A percentile compares a stretch with the other conserved stretches of the same genome.
Evolutionary conservation across 2,113 vertebrate species (phyloP).

Genomic region (Semicossyphus pulcher): DNA sequence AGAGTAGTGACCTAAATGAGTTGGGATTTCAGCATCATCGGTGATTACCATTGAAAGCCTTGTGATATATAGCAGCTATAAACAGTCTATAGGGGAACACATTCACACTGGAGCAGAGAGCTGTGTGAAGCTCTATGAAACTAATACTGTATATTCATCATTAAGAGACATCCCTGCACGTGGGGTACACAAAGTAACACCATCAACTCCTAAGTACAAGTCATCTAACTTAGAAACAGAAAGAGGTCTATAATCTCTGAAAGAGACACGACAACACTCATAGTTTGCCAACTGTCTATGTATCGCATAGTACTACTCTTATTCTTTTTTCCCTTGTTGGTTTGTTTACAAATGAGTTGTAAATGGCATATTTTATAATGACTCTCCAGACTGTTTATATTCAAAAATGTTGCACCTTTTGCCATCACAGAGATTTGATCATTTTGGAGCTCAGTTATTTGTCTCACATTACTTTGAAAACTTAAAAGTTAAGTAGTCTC

Average conservation of each 20-base stretch:
- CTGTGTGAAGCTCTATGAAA: conserved; percentile 15
- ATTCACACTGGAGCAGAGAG: conserved; percentile 20
- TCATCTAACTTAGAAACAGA: not conserved
- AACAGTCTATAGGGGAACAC: conserved; percentile 40
- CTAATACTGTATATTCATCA: conserved; percentile 32
- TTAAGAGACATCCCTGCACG: conserved; percentile 7
- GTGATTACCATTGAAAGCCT: conserved; percentile 68
- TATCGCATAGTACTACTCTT: no score
- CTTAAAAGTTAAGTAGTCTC: no score
- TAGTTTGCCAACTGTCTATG: no score
- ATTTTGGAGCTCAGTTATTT: no score
- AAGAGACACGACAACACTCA: no score
- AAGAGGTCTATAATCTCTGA: not conserved
- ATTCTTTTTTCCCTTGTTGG: no score
- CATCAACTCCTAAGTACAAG: not conserved
- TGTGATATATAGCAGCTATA: conserved; percentile 64
- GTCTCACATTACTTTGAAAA: no score
- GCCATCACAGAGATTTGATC: no score
- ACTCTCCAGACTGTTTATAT: no score
- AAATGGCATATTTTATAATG: no score
- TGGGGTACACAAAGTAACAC: conserved; percentile 10
- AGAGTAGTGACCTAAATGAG: conserved; percentile 67
- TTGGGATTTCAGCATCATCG: conserved; percentile 69
- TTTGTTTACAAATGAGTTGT: no score
- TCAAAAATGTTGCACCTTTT: no score